Evolutionary conservation across 2,888 invertebrate genomes (phyloP).

Genomic region (Ophraella communa): DNA sequence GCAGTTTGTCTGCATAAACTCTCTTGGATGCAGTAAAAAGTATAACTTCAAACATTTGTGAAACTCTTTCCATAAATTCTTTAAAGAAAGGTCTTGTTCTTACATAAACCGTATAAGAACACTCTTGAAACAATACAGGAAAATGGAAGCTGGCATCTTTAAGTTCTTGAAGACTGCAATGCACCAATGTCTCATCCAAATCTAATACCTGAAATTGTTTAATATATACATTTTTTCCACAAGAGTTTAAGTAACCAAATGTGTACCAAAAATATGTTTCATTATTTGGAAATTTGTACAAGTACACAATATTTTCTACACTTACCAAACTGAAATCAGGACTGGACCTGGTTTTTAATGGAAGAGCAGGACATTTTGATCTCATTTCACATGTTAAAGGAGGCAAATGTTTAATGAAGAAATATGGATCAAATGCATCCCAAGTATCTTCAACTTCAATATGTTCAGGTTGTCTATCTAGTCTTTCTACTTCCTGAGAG

Average conservation of each 20-base stretch:
- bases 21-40: slow-evolving; percentile 95
- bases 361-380: slow-evolving; percentile 80
- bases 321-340: slow-evolving; percentile 91
- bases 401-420: slow-evolving; percentile 90
- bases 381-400: slow-evolving; percentile 80
- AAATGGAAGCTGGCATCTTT: slow-evolving; percentile 93
- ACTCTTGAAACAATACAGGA: slow-evolving; percentile 91
- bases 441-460: slow-evolving; percentile 66
- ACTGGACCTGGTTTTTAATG: slow-evolving; percentile 89
- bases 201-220: slow-evolving; percentile 68
- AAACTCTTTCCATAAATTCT: slow-evolving; percentile 82
- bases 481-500: slow-evolving; percentile 50
- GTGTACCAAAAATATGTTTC: no score
- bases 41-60: slow-evolving; percentile 67
- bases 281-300: no score
- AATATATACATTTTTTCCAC: no score
- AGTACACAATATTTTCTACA: slow-evolving; percentile 37
- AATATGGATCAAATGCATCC: slow-evolving; percentile 87
- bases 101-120: slow-evolving; percentile 83
- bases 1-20: slow-evolving; percentile 91
- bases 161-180: slow-evolving; percentile 90
- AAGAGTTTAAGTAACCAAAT: no score
- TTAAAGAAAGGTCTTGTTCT: slow-evolving; percentile 89
- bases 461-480: slow-evolving; percentile 56
- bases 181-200: slow-evolving; percentile 92